phyloP scores from a whole-genome alignment of 2,113 vertebrate species.

The Lepus timidus region DNA sequence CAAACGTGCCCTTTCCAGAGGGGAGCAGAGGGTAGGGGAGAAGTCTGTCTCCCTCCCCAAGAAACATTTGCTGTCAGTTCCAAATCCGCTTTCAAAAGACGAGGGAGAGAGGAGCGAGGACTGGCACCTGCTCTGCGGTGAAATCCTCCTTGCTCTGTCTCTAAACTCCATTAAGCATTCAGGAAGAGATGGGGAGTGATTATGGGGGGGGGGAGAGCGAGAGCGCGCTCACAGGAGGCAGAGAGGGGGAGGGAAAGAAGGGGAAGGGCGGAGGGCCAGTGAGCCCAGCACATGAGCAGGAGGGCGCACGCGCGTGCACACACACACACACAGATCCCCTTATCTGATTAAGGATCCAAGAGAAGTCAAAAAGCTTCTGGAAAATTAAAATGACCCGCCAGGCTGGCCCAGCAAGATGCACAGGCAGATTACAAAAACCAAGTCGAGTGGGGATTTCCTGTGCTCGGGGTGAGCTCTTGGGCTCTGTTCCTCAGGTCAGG shows the following conservation, averaged over 20 bases:
- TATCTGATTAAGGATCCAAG: constrained; percentile 82
- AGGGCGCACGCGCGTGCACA: accelerated
- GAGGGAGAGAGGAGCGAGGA: neutral
- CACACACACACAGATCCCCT: neutral
- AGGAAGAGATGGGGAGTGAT: constrained; percentile 62
- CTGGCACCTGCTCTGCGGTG: neutral
- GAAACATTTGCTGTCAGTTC: neutral
- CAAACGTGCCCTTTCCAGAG: neutral
- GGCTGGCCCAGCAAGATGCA: constrained; percentile 74
- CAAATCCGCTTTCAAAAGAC: constrained; percentile 22
- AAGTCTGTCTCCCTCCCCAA: neutral
- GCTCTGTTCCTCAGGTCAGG: constrained; percentile 30
- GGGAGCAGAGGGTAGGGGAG: neutral
- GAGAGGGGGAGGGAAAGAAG: neutral
- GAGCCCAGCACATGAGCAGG: neutral
- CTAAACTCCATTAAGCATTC: constrained; percentile 72
- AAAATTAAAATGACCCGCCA: constrained; percentile 82
- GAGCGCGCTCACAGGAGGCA: no score
- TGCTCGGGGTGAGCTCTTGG: constrained; percentile 39
- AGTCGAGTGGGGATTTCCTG: constrained; percentile 74
- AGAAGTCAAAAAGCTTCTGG: constrained; percentile 80
- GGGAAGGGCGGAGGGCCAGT: neutral
- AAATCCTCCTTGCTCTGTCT: constrained; percentile 44
- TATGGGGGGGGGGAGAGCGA: neutral
- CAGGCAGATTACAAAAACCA: constrained; percentile 64